Conservation (phyloP, 2,888 invertebrate species). For the Lymantria dispar region DNA sequence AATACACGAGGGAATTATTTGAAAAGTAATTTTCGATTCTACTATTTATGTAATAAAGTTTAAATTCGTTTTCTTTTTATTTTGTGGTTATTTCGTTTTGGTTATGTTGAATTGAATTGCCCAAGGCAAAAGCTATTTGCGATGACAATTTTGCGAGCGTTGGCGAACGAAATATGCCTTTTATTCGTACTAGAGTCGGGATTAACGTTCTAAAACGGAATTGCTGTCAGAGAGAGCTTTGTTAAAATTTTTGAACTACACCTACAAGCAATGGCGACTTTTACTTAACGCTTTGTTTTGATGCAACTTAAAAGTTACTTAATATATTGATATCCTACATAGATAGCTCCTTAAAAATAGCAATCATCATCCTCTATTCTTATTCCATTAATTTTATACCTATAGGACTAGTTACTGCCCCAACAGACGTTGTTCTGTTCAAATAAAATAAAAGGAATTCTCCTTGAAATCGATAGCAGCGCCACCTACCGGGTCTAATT, state of each 20-base stretch:
- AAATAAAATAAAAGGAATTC: no score
- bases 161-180: slow-evolving; percentile 81
- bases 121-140: slow-evolving; percentile 79
- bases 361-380: no score
- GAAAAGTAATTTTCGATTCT: slow-evolving; percentile 22
- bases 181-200: slow-evolving; percentile 77
- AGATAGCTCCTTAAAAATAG: no score
- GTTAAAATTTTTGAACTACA: slow-evolving; percentile 69
- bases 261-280: slow-evolving; percentile 41
- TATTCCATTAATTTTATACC: no score
- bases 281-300: background rate
- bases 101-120: slow-evolving; percentile 50
- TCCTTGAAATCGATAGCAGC: no score
- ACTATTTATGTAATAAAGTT: slow-evolving; percentile 14
- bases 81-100: slow-evolving; percentile 27
- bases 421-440: no score
- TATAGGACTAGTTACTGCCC: no score
- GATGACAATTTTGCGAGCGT: slow-evolving; percentile 81
- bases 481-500: no score
- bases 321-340: background rate
- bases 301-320: background rate
- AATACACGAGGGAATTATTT: slow-evolving; percentile 47
- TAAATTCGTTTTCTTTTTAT: slow-evolving; percentile 25
- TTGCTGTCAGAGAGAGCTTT: slow-evolving; percentile 74
- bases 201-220: slow-evolving; percentile 80